Evolutionary conservation across 1,140 invertebrate species (phyloP).

Genomic region (Camponotus pennsylvanicus): DNA sequence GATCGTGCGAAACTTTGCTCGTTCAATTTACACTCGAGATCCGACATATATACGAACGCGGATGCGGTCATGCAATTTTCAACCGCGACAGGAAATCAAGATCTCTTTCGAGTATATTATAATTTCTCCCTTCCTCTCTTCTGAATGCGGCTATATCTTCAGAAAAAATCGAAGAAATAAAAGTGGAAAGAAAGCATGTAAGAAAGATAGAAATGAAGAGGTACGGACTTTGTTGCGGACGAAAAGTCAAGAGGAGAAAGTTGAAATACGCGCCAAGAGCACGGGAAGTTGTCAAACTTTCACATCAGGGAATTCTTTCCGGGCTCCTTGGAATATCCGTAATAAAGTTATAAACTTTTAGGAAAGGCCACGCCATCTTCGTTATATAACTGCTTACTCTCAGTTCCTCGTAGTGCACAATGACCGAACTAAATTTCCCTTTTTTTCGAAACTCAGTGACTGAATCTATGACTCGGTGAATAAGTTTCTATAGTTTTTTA

Average conservation of each 20-base stretch:
- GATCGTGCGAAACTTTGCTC: slow-evolving; percentile 50
- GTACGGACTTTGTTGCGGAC: slow-evolving; percentile 33
- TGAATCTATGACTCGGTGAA: background rate
- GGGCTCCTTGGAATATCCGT: slow-evolving; percentile 70
- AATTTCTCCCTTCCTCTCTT: slow-evolving; percentile 22
- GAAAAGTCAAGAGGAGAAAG: slow-evolving; percentile 59
- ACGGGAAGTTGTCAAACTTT: slow-evolving; percentile 75
- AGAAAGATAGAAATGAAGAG: slow-evolving; percentile 38
- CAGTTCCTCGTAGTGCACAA: slow-evolving; percentile 40
- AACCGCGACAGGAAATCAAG: slow-evolving; percentile 65
- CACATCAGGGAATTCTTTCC: slow-evolving; percentile 78
- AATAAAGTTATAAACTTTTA: slow-evolving; percentile 79
- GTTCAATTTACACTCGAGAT: slow-evolving; percentile 63
- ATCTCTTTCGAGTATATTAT: slow-evolving; percentile 46
- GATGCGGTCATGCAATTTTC: slow-evolving; percentile 61
- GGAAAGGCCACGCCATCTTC: slow-evolving; percentile 40
- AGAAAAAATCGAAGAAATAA: slow-evolving; percentile 24
- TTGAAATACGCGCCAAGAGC: slow-evolving; percentile 66
- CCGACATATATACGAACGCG: slow-evolving; percentile 7
- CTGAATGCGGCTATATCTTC: slow-evolving; percentile 29
- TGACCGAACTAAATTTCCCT: slow-evolving; percentile 66
- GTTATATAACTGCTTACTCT: slow-evolving; percentile 73
- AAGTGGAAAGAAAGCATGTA: background rate
- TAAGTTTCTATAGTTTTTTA: slow-evolving; percentile 5
- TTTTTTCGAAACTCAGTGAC: slow-evolving; percentile 25